A percentile compares a stretch with the other conserved stretches of the same genome.
These are phyloP conservation scores for Diacarnus erythraeanus DNA, from an alignment of 37 sponge, comb jelly and placozoan species.

Conservation along the genomic window DNA sequence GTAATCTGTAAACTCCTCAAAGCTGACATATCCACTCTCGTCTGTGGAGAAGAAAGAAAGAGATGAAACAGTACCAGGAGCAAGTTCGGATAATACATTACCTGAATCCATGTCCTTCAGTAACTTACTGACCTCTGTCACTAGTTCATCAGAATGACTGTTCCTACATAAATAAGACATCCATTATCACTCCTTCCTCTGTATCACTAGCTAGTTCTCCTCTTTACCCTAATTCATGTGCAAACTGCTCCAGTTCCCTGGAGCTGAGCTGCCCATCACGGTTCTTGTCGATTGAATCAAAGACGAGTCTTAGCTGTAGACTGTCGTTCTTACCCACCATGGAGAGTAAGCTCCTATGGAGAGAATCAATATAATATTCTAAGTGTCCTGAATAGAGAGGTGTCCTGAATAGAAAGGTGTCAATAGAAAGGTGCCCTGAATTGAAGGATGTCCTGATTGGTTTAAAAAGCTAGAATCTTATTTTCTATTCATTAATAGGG, in stretches of 20 bases:
- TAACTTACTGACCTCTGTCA: constrained; percentile 27
- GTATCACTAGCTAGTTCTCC: background rate
- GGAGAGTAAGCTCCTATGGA: constrained; percentile 30
- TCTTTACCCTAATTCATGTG: constrained; percentile 47
- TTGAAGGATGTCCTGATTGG: too few species aligned
- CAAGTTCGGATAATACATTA: background rate
- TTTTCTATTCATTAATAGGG: too few species aligned
- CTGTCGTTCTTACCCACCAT: constrained; percentile 23
- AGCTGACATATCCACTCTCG: constrained; percentile 61
- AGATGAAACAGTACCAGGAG: background rate
- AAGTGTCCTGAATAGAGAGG: too few species aligned
- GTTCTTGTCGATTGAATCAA: constrained; percentile 80
- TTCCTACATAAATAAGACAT: constrained; percentile 6
- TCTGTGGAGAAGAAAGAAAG: constrained; percentile 29
- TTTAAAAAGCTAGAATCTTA: too few species aligned
- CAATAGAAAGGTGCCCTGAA: too few species aligned
- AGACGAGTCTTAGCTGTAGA: constrained; percentile 64
- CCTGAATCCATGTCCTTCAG: constrained; percentile 59
- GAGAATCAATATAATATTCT: too few species aligned
- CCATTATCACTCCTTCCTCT: background rate
- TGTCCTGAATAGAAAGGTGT: too few species aligned
- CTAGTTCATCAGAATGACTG: constrained; percentile 1
- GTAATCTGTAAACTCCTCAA: constrained; percentile 76
- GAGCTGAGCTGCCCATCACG: constrained; percentile 61
- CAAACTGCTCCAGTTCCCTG: constrained; percentile 67